Evolutionary conservation across 2,113 vertebrate species (phyloP).

Genomic region (Symphodus melops): DNA sequence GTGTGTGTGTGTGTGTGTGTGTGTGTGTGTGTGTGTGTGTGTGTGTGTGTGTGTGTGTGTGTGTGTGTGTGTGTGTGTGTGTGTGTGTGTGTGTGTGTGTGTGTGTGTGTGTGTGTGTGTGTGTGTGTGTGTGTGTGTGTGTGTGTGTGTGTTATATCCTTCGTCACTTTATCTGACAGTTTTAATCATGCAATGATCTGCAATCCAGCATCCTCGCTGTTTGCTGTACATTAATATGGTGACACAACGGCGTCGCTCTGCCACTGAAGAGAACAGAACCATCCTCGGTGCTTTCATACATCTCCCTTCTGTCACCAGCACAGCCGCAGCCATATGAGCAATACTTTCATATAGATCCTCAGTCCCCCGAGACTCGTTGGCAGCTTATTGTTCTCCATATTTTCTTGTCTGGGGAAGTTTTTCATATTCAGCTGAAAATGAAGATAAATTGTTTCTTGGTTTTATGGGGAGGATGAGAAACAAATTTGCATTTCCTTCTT

Average conservation of each 20-base stretch:
- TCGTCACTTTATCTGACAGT: constrained; percentile 25
- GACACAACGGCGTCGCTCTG: constrained; percentile 39
- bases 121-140: neutral
- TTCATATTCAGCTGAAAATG: constrained; percentile 65
- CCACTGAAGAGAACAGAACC: constrained; percentile 38
- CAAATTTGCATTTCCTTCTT: constrained; percentile 60
- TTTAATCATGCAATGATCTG: constrained; percentile 58
- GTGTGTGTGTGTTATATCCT: constrained; percentile 17
- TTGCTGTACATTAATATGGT: constrained; percentile 63
- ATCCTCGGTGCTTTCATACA: constrained; percentile 49
- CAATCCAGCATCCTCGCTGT: constrained; percentile 37
- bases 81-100: constrained; percentile 11
- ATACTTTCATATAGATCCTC: constrained; percentile 61
- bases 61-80: neutral
- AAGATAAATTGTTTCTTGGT: constrained; percentile 71
- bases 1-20: neutral
- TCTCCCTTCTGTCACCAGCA: constrained; percentile 51
- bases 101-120: neutral
- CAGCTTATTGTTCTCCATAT: constrained; percentile 69
- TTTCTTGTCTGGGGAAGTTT: constrained; percentile 62
- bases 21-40: neutral
- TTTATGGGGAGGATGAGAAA: constrained; percentile 45
- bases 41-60: constrained; percentile 7
- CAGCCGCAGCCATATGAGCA: constrained; percentile 43
- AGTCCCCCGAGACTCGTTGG: constrained; percentile 63